Evolutionary conservation across 1,140 invertebrate genomes (phyloP), one percentile per base, ranked within the genome.

Genomic region (Drosophila insularis): DNA sequence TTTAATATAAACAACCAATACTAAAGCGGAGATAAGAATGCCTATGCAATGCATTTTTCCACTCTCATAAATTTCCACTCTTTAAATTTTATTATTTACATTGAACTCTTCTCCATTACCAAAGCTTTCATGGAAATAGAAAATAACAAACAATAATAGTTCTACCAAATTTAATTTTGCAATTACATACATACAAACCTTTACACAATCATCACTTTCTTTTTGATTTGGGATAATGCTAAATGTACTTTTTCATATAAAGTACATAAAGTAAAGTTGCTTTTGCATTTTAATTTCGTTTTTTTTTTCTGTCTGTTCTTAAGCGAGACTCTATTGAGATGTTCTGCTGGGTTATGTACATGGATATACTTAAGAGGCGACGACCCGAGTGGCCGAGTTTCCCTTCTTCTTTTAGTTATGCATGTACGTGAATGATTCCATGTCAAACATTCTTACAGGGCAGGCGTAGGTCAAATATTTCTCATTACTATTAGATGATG

Each of bases 401-500:
- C 8, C 5, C 40, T 17, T 7, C 4, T 19, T 43, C 5, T 5
- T 14, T 46, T 19, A 21, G 17, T 19, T 46, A 8, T 46, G 17
- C 43, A 46, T 21, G 39, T 40, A 40, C 13, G 39, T 35, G 4
- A 40, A 14, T 14, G 40, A 43, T 43, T 43, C 11, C 40, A 43
- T 43, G 40, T 43, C 14, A 43, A 6, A 43, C 14, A 43, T 43
- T 43, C 5, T 43, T 14, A 43, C 17, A 17, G 63, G 31, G 14
- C 8, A 35, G 63, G 65, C 63, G 40, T 65, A 76, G 66, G 74
- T 54, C 73, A 76, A 70, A 64, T 75, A 73, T 63, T 76, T 75
- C 64, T 74, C 71, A 71, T 75, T 80, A 75, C 76, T 80, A 80
- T 80, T 80, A 75, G 77, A 71, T 46, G 59, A 77, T 76, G n/a